These are phyloP conservation scores for Tinea semifulvella DNA, from an alignment of 2,888 invertebrate genomes.

Conservation along the genomic window DNA sequence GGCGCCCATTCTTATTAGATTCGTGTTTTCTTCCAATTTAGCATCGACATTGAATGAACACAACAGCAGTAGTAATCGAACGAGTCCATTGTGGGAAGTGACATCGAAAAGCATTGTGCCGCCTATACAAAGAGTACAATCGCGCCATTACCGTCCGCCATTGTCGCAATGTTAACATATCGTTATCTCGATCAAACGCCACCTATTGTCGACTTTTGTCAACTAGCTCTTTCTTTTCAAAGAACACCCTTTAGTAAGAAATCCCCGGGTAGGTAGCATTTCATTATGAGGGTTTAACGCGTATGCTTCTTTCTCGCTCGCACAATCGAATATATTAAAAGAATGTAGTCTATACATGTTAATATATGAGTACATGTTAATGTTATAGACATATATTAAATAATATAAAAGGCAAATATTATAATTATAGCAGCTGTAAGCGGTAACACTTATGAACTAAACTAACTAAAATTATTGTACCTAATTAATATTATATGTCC, in stretches of 20 bases:
- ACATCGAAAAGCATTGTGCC: constrained; percentile 58
- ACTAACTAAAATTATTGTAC: no score
- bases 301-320: no score
- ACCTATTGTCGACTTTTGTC: constrained; percentile 51
- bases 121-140: constrained; percentile 41
- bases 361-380: no score
- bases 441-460: no score
- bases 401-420: no score
- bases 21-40: constrained; percentile 6
- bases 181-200: constrained; percentile 65
- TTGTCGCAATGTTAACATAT: constrained; percentile 66
- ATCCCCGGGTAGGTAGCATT: not conserved
- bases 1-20: constrained; percentile 1
- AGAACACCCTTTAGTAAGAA: no score
- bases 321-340: no score
- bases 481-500: no score
- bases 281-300: no score
- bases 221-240: constrained; percentile 27
- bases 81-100: constrained; percentile 55
- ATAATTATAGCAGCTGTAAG: no score
- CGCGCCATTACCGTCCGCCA: constrained; percentile 61
- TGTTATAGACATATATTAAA: no score
- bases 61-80: constrained; percentile 52
- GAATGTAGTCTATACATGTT: no score
- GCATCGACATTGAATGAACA: constrained; percentile 41